Conservation (phyloP, 2,113 vertebrate genomes). For the Cygnus atratus region DNA sequence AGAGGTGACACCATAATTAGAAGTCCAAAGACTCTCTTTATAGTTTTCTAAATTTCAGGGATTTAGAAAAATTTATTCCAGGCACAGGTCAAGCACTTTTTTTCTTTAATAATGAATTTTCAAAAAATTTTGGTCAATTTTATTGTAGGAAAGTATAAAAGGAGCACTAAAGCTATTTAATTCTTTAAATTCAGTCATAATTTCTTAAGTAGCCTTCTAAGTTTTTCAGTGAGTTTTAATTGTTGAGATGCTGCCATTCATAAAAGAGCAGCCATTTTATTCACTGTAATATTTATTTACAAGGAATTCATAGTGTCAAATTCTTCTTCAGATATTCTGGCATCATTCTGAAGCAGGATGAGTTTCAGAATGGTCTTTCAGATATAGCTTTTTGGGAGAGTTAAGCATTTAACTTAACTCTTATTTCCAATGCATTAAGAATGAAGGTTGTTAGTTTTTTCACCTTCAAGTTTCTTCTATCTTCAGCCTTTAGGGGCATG, state of each 20-base stretch:
- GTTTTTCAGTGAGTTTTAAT: accelerated
- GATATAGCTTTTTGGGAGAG: not conserved
- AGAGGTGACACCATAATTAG: not conserved
- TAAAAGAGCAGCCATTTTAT: not conserved
- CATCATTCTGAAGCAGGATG: not conserved
- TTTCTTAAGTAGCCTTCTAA: not conserved
- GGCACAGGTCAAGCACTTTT: not conserved
- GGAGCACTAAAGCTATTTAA: not conserved
- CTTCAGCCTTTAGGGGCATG: not conserved
- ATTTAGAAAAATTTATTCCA: not conserved
- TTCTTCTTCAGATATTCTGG: not conserved
- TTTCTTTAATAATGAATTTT: not conserved
- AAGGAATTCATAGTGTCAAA: not conserved
- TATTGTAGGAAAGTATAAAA: not conserved
- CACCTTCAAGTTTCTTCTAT: not conserved
- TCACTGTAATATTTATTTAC: not conserved
- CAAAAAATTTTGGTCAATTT: not conserved
- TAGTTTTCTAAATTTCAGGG: not conserved
- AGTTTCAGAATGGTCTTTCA: not conserved
- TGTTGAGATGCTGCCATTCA: not conserved
- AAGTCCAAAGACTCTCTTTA: not conserved
- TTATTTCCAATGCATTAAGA: not conserved
- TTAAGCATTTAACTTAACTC: not conserved
- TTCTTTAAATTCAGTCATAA: not conserved
- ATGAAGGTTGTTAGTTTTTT: not conserved